phyloP scores from a whole-genome alignment of 2,888 invertebrate species.

The Julus scandinavius region DNA sequence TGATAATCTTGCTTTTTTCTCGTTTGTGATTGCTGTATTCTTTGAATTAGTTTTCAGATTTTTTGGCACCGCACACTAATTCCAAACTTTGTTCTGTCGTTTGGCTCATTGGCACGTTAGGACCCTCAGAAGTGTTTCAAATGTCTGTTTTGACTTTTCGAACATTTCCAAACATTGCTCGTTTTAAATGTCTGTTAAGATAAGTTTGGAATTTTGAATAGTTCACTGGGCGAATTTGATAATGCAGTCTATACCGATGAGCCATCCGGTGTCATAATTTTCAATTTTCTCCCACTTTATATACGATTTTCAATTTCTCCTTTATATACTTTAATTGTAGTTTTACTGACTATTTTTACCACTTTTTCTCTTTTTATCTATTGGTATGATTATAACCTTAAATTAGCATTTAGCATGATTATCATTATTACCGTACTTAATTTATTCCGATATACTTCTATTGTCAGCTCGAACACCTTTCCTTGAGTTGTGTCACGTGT shows the following conservation, averaged over 20 bases:
- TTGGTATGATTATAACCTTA: constrained; percentile 28
- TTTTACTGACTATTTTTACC: constrained; percentile 9
- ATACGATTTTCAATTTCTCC: constrained; percentile 30
- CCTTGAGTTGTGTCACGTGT: constrained; percentile 36
- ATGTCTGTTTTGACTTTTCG: neutral
- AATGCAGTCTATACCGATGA: neutral
- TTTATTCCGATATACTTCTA: constrained; percentile 43
- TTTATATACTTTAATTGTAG: neutral
- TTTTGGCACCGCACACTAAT: neutral
- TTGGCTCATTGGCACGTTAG: neutral
- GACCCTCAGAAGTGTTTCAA: neutral
- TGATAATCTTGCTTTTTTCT: neutral
- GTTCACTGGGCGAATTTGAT: neutral
- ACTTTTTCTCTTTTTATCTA: constrained; percentile 31
- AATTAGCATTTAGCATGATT: constrained; percentile 44
- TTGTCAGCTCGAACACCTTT: neutral
- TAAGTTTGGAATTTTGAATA: no score
- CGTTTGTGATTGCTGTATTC: constrained; percentile 40
- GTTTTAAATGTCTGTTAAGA: neutral
- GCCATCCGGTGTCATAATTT: neutral
- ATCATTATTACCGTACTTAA: constrained; percentile 45
- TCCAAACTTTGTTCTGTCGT: neutral
- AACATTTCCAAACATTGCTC: neutral
- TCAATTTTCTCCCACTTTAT: neutral
- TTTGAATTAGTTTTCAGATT: constrained; percentile 39